Conservation (phyloP, 92 coral and sea anemone species). For the Palythoa caribaeorum region DNA sequence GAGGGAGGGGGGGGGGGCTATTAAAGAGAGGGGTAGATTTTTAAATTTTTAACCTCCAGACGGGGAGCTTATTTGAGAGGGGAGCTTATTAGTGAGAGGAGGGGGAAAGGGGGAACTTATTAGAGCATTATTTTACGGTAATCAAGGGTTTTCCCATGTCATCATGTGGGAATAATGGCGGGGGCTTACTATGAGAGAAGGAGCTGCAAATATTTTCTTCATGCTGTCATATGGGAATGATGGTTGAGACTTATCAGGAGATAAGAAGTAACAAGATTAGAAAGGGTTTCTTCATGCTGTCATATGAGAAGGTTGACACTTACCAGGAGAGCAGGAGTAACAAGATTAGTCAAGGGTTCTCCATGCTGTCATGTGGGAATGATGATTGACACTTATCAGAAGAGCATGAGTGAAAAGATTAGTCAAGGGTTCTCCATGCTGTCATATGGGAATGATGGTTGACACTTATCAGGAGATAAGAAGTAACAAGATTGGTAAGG, state of each 20-base stretch:
- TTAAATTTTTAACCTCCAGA: no score
- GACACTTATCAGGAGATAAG: background rate
- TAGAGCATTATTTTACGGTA: no score
- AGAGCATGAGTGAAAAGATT: background rate
- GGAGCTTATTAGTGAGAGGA: no score
- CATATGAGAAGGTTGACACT: conserved; percentile 16
- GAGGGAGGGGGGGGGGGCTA: conserved; percentile 66
- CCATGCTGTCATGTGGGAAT: conserved; percentile 51
- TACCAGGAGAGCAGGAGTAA: conserved; percentile 76
- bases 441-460: conserved; percentile 80
- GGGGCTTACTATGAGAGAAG: conserved; percentile 72
- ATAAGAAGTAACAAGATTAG: background rate
- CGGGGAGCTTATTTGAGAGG: no score
- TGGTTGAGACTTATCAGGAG: conserved; percentile 14
- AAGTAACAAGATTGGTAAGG: background rate
- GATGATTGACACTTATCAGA: conserved; percentile 25
- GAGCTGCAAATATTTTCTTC: conserved; percentile 71
- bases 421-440: conserved; percentile 35
- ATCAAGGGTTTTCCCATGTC: background rate
- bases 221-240: background rate
- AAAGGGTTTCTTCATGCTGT: background rate
- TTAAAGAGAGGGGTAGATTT: conserved; percentile 49
- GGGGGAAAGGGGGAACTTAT: no score
- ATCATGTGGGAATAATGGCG: background rate
- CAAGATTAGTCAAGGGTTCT: conserved; percentile 76